Evolutionary conservation across 2,113 vertebrate species (phyloP), one percentile per base, ranked within the genome.

Genomic region (Grammomys dolichurus): DNA sequence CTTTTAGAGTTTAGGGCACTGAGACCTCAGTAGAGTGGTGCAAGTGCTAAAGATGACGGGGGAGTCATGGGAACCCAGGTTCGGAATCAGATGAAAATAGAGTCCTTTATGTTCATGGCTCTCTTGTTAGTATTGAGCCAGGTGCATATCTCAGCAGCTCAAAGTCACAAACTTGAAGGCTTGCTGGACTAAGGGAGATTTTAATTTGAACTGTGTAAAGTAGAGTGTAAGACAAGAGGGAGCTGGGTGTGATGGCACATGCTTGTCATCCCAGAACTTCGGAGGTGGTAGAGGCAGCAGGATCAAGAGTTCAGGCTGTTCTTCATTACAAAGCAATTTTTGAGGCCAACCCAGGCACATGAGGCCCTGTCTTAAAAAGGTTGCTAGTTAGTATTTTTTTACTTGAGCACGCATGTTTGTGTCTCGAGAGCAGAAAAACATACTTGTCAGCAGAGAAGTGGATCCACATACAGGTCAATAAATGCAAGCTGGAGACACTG

Each of bases 371-470:
- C 67, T 43, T 73, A 58, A 7, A 58, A 58, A 43, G 90, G 90
- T 43, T 92, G 48, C 46, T 87, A 88, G 22, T 56, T 80, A 81
- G 19, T 91, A 20, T 92, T 90, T 48, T 16, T 88, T 91, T 81
- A 72, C 36, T 89, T 95, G 56, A 33, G 22, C 26, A 9, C 72
- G 28, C 46, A 90, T 86, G 40, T 92, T 94, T 81, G 36, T 31
- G 13, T 19, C 24, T 94, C 72, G 48, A 48, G 73, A 96, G 58
- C 36, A 77, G 65, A 91, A 80, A 70, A 93, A 22, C 60, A 94
- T 43, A 58, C 89, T 82, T 63, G 56, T 76, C 3, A 1, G 17
- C 81, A 85, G 89, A 82, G 12, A 60, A 46, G 33, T 93, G 43
- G 65, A 78, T 80, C 13, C 43, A 4, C 60, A 63, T 19, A 10